A percentile compares a stretch with the other conserved stretches of the same genome.
phyloP scores from a whole-genome alignment of 2,888 invertebrate species.

The Onthophagus sagittarius region DNA sequence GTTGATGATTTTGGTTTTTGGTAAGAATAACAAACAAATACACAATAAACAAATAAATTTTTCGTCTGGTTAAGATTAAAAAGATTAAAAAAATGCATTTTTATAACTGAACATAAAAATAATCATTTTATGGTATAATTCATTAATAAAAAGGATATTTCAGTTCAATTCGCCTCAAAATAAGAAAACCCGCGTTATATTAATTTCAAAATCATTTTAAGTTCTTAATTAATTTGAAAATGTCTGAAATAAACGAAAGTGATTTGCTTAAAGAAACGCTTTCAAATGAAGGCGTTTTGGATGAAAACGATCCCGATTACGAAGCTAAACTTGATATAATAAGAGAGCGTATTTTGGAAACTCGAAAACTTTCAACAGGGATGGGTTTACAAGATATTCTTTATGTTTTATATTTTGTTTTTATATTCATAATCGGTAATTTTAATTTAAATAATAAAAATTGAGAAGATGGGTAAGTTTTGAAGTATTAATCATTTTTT shows the following conservation, averaged over 20 bases:
- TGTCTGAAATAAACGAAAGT: not conserved
- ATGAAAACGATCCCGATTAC: not conserved
- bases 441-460: not conserved
- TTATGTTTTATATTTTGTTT: not conserved
- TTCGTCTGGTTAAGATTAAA: not conserved
- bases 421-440: constrained; percentile 12
- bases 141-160: too few species aligned
- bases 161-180: too few species aligned
- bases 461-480: not conserved
- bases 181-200: too few species aligned
- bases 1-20: constrained; percentile 29
- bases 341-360: not conserved
- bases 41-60: not conserved
- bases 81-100: not conserved
- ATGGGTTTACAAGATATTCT: not conserved
- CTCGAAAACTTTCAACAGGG: not conserved
- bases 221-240: not conserved
- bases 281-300: not conserved
- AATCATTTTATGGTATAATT: too few species aligned
- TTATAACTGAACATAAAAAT: not conserved
- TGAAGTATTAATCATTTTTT: not conserved
- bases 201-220: too few species aligned
- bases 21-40: constrained; percentile 28
- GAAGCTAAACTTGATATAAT: not conserved
- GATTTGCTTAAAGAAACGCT: not conserved